Percentiles rank a stretch among this genome's conserved stretches.
phyloP scores from a whole-genome alignment of 2,888 invertebrate species.

The Meganola albula region DNA sequence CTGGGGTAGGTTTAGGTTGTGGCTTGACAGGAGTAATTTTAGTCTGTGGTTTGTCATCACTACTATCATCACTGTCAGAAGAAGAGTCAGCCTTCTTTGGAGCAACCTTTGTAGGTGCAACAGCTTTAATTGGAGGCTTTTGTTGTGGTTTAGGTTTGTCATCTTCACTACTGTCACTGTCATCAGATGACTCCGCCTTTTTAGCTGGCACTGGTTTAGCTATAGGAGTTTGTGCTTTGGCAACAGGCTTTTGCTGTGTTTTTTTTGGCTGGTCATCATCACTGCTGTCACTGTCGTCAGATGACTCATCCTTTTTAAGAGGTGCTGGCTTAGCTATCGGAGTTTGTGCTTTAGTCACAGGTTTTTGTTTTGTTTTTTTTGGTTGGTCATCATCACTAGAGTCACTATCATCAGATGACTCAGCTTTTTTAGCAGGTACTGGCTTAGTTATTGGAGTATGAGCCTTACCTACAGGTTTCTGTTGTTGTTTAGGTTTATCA shows the following conservation, averaged over 20 bases:
- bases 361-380: constrained; percentile 39
- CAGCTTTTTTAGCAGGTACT: constrained; percentile 23
- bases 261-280: constrained; percentile 41
- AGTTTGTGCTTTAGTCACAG: constrained; percentile 14
- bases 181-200: constrained; percentile 28
- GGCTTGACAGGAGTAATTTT: constrained; percentile 16
- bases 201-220: constrained; percentile 17
- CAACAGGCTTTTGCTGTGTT: background rate
- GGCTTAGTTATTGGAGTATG: constrained; percentile 22
- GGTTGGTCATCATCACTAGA: constrained; percentile 36
- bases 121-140: constrained; percentile 31
- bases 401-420: constrained; percentile 30
- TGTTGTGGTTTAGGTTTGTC: constrained; percentile 41
- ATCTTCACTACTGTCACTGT: constrained; percentile 37
- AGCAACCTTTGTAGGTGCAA: constrained; percentile 22
- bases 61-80: constrained; percentile 36
- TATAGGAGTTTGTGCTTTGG: constrained; percentile 7
- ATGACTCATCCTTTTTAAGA: constrained; percentile 46
- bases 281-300: constrained; percentile 53
- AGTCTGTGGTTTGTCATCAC: constrained; percentile 28
- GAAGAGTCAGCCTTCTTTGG: constrained; percentile 22
- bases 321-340: constrained; percentile 21
- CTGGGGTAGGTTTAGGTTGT: constrained; percentile 10
- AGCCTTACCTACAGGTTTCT: constrained; percentile 15
- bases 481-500: constrained; percentile 41